Conservation (phyloP, 2,113 vertebrate genomes). For the Todiramphus saurophagus region DNA sequence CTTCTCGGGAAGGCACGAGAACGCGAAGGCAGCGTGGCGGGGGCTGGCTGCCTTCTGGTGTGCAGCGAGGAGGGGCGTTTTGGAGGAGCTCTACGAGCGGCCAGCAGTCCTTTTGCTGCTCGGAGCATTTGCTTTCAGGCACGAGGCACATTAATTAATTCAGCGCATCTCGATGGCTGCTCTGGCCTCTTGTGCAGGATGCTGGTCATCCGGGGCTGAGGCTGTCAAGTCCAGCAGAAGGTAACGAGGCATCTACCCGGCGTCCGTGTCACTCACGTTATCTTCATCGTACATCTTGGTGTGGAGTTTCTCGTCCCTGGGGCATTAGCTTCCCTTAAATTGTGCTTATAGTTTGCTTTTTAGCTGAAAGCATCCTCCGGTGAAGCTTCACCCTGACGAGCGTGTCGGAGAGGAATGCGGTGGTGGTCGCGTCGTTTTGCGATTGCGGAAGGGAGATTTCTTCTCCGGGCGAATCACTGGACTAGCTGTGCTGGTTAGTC, state of each 20-base stretch:
- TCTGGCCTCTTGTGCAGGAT: neutral
- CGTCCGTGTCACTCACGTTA: fast-evolving
- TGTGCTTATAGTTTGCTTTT: constrained; percentile 29
- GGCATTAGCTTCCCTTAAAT: neutral
- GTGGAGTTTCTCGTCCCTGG: neutral
- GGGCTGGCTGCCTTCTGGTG: neutral
- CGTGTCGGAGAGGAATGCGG: fast-evolving
- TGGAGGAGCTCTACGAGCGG: neutral
- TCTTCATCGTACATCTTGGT: fast-evolving
- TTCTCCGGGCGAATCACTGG: neutral
- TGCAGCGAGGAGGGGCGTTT: fast-evolving
- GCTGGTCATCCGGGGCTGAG: fast-evolving
- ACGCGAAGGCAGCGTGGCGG: fast-evolving
- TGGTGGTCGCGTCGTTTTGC: fast-evolving
- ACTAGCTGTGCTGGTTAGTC: neutral
- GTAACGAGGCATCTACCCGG: neutral
- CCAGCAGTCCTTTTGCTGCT: neutral
- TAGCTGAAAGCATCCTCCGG: neutral
- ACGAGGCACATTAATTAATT: neutral
- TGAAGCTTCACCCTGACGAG: fast-evolving
- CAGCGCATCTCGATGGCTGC: fast-evolving
- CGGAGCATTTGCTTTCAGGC: neutral
- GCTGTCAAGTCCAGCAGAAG: neutral
- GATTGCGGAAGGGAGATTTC: neutral
- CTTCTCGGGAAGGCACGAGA: neutral